Evolutionary conservation across 1,140 invertebrate genomes (phyloP).

Genomic region (Caenorhabditis remanei): DNA sequence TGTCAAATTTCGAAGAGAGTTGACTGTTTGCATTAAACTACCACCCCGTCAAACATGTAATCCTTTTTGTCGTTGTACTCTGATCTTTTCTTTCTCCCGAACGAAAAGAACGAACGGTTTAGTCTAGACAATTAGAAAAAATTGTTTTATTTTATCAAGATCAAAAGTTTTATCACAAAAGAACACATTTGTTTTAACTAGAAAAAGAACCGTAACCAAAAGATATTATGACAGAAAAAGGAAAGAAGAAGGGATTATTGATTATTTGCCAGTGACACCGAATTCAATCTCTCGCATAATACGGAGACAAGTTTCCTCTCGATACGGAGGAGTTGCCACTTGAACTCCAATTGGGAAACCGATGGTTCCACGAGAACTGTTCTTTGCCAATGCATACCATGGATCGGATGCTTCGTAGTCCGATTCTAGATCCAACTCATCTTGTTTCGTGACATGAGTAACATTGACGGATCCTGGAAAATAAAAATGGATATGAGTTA

Average conservation of each 20-base stretch:
- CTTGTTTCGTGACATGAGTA: conserved; percentile 74
- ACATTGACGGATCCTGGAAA: conserved; percentile 72
- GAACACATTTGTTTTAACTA: too few species aligned
- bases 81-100: background rate
- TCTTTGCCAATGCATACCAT: conserved; percentile 72
- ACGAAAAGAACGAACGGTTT: background rate
- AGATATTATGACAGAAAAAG: conserved; percentile 39
- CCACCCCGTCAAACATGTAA: conserved; percentile 3
- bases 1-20: background rate
- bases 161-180: background rate
- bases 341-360: conserved; percentile 79
- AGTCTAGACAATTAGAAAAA: background rate
- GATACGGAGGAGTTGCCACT: conserved; percentile 77
- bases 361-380: conserved; percentile 72
- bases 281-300: conserved; percentile 60
- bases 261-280: conserved; percentile 51
- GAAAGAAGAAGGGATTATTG: background rate
- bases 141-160: too few species aligned
- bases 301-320: conserved; percentile 74
- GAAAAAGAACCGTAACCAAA: conserved; percentile 18
- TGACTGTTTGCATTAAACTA: background rate
- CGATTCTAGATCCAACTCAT: conserved; percentile 70
- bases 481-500: background rate
- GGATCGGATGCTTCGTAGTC: conserved; percentile 70
- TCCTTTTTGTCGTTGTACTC: conserved; percentile 17